Evolutionary conservation across 1,140 invertebrate genomes (phyloP).

Genomic region (Drosophila ohnishii): DNA sequence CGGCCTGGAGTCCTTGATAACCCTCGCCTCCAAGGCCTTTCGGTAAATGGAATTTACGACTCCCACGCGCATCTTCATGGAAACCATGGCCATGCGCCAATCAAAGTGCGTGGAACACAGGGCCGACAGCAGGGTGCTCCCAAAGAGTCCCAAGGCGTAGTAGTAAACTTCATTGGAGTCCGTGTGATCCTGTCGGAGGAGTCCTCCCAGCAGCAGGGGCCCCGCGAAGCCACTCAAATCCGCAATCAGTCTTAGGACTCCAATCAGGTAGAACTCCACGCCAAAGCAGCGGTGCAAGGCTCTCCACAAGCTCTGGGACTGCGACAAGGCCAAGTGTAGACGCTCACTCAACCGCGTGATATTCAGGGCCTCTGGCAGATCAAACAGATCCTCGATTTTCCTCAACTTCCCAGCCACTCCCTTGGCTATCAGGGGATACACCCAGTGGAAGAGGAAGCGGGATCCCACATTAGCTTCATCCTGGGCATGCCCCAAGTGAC

Average conservation of each 20-base stretch:
- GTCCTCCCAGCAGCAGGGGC: constrained; percentile 89
- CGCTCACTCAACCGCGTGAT: constrained; percentile 67
- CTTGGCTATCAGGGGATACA: constrained; percentile 92
- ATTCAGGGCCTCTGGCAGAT: constrained; percentile 87
- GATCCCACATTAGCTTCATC: constrained; percentile 89
- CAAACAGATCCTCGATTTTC: constrained; percentile 92
- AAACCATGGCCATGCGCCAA: constrained; percentile 92
- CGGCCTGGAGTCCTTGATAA: constrained; percentile 64
- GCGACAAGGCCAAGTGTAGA: constrained; percentile 63
- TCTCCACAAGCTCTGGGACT: constrained; percentile 85
- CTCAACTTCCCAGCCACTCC: constrained; percentile 89
- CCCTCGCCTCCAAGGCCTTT: constrained; percentile 89
- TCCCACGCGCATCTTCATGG: constrained; percentile 93
- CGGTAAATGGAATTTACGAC: constrained; percentile 93
- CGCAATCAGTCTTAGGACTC: constrained; percentile 92
- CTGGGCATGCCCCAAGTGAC: constrained; percentile 91
- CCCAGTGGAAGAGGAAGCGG: constrained; percentile 93
- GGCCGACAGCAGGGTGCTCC: constrained; percentile 87
- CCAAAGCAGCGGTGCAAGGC: constrained; percentile 93
- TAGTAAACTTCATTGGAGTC: constrained; percentile 87
- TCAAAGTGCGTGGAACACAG: constrained; percentile 95
- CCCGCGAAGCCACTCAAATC: constrained; percentile 94
- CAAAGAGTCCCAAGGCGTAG: constrained; percentile 90
- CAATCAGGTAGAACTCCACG: constrained; percentile 93
- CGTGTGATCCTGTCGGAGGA: constrained; percentile 49